Evolutionary conservation across 2,888 invertebrate genomes (phyloP), one percentile per base, ranked within the genome.

Genomic region (Acleris literana): DNA sequence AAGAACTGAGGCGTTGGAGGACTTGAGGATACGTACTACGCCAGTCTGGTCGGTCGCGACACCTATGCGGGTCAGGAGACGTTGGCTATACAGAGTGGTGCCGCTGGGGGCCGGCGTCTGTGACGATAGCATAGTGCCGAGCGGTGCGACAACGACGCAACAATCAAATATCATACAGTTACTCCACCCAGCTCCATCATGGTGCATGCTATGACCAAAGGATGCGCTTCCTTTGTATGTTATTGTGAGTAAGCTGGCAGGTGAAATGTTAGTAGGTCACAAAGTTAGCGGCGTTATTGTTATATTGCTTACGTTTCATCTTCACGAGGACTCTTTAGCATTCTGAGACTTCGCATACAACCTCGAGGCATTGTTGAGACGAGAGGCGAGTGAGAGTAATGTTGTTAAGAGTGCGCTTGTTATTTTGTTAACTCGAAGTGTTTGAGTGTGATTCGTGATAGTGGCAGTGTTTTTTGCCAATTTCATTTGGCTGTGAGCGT

Each of bases 231-330:
- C 43, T 64, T 56, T 57, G 53, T 81, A 74, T 76, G 83, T 80
- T 81, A 79, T 74, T 82, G 89, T 90, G 84, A 90, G 87, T 86
- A 90, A 90, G 90, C 88, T 85, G 74, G 76, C 87, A 88, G 86
- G 82, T 80, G 73, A 71, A 75, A 74, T 83, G 86, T 89, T 88
- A 89, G 86, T 88, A 54, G 20, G 72, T 74, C 77, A 78, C 79
- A 86, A 84, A 85, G 81, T 73, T 74, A 75, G 62, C 71, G 82
- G 71, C 68, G 74, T 73, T 76, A 79, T 75, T 80, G 67, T 69
- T 73, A 73, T 77, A 72, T 76, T 77, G 84, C 87, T 88, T 87
- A 88, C 86, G 86, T 84, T 84, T 68, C 72, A 76, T 73, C 75
- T 76, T 80, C 72, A 78, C 72, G 77, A 79, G 76, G 68, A 69